Evolutionary conservation across 23 tunicate species (phyloP).

Genomic region (Clavelina lepadiformis): DNA sequence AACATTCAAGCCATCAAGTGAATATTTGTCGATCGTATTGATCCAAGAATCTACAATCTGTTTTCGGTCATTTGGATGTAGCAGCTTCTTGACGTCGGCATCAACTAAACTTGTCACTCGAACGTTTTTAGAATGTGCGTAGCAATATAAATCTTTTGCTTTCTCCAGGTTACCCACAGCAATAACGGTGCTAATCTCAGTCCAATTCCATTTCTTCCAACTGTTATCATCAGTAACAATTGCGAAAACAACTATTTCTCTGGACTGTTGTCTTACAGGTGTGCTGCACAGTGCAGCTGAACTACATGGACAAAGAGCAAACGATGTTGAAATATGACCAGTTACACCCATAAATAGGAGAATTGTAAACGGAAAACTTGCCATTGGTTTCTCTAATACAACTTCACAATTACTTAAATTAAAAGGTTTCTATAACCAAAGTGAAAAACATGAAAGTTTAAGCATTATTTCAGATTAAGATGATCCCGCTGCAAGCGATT

Average conservation of each 20-base stretch:
- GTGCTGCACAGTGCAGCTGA: conserved; percentile 45
- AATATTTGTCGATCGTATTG: conserved; percentile 5
- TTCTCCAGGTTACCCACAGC: neutral
- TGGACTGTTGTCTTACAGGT: conserved; percentile 25
- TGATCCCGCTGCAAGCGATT: too few species aligned
- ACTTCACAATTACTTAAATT: too few species aligned
- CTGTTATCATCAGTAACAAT: conserved; percentile 1
- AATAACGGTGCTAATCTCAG: conserved; percentile 55
- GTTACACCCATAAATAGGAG: too few species aligned
- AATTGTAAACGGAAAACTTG: too few species aligned
- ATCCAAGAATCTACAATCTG: conserved; percentile 43
- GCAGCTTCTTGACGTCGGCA: conserved; percentile 9
- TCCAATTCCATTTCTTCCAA: conserved; percentile 68
- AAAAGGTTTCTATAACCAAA: too few species aligned
- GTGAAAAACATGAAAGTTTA: too few species aligned
- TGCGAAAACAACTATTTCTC: conserved; percentile 45
- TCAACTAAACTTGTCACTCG: conserved; percentile 48
- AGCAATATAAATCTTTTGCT: conserved; percentile 50
- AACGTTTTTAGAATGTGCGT: conserved; percentile 53
- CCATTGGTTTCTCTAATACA: too few species aligned
- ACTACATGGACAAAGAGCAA: conserved; percentile 51
- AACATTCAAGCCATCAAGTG: conserved; percentile 63
- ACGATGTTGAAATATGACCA: too few species aligned
- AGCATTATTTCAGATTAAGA: too few species aligned
- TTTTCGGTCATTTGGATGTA: conserved; percentile 24